Evolutionary conservation across 2,797 vertebrate genomes (phyloP), one percentile per base, ranked within the genome.

Genomic region (Harpagifer antarcticus): DNA sequence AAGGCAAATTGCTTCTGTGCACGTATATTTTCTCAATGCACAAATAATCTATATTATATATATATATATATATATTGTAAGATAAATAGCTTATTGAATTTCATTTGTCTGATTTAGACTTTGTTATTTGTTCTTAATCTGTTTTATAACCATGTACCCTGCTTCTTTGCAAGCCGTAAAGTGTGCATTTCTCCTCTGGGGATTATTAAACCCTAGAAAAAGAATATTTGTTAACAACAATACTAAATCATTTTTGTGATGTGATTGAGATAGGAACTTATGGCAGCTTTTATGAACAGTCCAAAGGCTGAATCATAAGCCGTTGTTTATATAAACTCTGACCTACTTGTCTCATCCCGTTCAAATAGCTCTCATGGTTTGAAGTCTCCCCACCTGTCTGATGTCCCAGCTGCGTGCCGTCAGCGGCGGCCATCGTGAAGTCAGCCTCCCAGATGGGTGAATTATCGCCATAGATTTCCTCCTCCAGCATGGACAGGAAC

Each of bases 401-500:
- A 83, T 97, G 96, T 23, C 96, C 97, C 54, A 98, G 93, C 73
- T 97, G 97, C 4, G 96, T 79, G 19, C 96, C 96, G 57, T 99
- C 98, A 0, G 96, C 78, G 0, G 97, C 96, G 0, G 98, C 97
- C 93, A 98, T 95, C 1, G 96, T 99, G 92, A 99, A 99, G 92
- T 99, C 97, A 0, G 98, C 95, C 79, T 99, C 98, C 98, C 98
- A 99, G 83, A 99, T 99, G 0, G 98, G 98, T 3, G 98, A 99
- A 89, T 97, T 99, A 73, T 97, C 97, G 0, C 98, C 98, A 0
- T 99, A 99, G 86, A 99, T 98, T 90, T 99, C 98, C 89, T 99
- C 98, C 86, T 99, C 98, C 57, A 99, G 91, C 98, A 99, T 99
- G 31, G 98, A 99, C 74, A 99, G 94, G 85, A 99, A 99, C 89